A percentile compares a stretch with the other conserved stretches of the same genome.
Evolutionary conservation across 2,888 invertebrate species (phyloP).

Genomic region (Nycteola revayana): DNA sequence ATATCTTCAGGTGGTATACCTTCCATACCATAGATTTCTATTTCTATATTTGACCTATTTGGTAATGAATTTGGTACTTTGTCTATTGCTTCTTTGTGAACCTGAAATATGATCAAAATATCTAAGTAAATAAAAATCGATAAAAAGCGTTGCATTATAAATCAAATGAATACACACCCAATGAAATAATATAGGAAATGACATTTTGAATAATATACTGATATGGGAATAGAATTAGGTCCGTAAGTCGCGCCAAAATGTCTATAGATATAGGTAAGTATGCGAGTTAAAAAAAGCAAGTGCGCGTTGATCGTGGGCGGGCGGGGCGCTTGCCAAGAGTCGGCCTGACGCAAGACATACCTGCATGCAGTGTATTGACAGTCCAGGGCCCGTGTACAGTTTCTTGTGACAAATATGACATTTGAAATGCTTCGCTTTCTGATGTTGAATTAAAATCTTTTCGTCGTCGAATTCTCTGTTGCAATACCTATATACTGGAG

Average conservation of each 20-base stretch:
- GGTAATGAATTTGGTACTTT: conserved; percentile 99
- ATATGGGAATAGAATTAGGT: conserved; percentile 51
- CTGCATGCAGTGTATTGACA: conserved; percentile 99
- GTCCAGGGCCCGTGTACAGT: conserved; percentile 98
- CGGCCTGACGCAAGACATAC: conserved; percentile 74
- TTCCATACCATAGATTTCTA: conserved; percentile 99
- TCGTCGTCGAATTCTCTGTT: conserved; percentile 99
- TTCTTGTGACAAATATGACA: conserved; percentile 99
- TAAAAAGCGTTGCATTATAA: too few species aligned
- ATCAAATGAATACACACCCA: conserved; percentile 45
- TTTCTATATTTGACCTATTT: conserved; percentile 98
- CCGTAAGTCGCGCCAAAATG: conserved; percentile 64
- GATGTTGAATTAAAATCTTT: conserved; percentile 99
- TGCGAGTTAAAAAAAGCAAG: conserved; percentile 62
- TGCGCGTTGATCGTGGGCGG: conserved; percentile 63
- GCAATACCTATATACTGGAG: conserved; percentile 92
- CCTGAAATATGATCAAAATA: conserved; percentile 83
- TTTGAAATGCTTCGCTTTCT: conserved; percentile 99
- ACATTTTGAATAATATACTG: conserved; percentile 52
- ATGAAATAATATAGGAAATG: conserved; percentile 39
- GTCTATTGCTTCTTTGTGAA: conserved; percentile 99
- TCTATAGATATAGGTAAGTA: conserved; percentile 54
- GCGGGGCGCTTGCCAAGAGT: conserved; percentile 54
- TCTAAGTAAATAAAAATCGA: too few species aligned
- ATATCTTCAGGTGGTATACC: conserved; percentile 98